Conservation (phyloP, 2,797 vertebrate genomes). For the Acanthornis magna region DNA sequence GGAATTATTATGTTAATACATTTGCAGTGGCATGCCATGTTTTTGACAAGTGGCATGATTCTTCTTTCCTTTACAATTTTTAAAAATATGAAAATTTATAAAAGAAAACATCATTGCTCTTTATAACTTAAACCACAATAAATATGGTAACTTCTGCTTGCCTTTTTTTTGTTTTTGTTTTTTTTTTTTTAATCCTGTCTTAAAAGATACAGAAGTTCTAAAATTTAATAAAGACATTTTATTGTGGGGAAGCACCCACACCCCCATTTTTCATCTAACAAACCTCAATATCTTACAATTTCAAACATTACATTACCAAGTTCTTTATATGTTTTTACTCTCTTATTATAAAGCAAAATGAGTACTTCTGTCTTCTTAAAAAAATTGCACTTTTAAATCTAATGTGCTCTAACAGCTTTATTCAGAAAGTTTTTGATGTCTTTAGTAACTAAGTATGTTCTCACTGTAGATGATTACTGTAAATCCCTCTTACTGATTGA, state of each 20-base stretch:
- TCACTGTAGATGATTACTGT: not conserved
- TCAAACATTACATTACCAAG: not conserved
- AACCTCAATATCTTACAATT: not conserved
- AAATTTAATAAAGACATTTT: not conserved
- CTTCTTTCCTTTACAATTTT: not conserved
- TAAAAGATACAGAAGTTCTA: not conserved
- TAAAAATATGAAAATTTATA: not conserved
- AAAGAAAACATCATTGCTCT: not conserved
- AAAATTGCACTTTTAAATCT: not conserved
- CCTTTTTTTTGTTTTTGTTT: too few species aligned
- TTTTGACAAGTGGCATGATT: not conserved
- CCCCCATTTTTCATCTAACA: not conserved
- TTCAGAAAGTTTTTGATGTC: not conserved
- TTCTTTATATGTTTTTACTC: not conserved
- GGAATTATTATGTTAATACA: not conserved
- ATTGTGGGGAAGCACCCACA: fast-evolving
- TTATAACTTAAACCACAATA: not conserved
- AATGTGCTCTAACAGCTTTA: not conserved
- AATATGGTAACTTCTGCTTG: not conserved
- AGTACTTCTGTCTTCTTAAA: not conserved
- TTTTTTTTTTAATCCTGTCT: not conserved
- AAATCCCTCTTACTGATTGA: not conserved
- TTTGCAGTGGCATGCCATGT: not conserved
- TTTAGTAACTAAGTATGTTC: not conserved
- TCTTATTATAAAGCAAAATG: not conserved